phyloP scores from a whole-genome alignment of 2,888 invertebrate species.

The Autographa gamma region DNA sequence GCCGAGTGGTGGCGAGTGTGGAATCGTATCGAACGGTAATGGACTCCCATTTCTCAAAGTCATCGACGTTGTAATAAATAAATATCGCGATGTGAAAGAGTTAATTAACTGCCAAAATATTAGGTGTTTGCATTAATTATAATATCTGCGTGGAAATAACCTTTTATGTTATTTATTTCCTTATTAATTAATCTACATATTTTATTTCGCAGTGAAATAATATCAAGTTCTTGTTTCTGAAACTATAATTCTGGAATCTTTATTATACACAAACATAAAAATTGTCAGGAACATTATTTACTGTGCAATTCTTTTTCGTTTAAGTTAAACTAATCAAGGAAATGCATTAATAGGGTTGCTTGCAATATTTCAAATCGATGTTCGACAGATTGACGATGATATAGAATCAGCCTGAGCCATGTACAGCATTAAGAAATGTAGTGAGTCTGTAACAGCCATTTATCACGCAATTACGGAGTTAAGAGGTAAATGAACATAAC shows the following conservation, averaged over 20 bases:
- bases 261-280: neutral
- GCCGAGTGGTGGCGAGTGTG: neutral
- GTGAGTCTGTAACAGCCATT: neutral
- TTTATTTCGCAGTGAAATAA: neutral
- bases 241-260: neutral
- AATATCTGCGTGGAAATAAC: neutral
- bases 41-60: slow-evolving; percentile 31
- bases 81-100: neutral
- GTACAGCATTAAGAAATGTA: neutral
- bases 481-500: slow-evolving; percentile 9
- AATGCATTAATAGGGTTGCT: neutral
- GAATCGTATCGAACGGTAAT: slow-evolving; percentile 24
- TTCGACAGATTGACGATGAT: slow-evolving; percentile 1
- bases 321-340: neutral
- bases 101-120: slow-evolving; percentile 6
- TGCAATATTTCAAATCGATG: neutral
- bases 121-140: slow-evolving; percentile 1
- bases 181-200: slow-evolving; percentile 3
- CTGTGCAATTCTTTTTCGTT: neutral
- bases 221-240: neutral
- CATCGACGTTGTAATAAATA: neutral
- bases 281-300: neutral
- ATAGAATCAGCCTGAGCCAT: neutral
- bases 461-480: slow-evolving; percentile 16
- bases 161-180: neutral